phyloP scores from a whole-genome alignment of 2,113 vertebrate species.

The Tenebrosternarchus preto region DNA sequence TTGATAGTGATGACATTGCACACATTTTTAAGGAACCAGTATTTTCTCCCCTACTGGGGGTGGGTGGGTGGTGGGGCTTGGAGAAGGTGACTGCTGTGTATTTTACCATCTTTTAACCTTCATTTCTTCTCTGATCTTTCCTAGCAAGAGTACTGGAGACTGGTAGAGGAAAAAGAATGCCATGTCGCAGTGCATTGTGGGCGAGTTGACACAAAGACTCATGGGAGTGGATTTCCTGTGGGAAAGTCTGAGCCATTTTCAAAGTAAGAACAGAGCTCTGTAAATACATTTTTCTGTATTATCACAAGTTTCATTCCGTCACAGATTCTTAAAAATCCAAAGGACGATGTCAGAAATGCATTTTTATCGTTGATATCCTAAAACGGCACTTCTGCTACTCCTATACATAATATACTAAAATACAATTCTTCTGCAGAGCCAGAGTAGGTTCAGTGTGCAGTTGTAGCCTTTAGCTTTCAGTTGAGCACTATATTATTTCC shows the following conservation, averaged over 20 bases:
- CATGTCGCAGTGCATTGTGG: constrained; percentile 90
- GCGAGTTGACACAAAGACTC: constrained; percentile 89
- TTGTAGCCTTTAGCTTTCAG: too few relatives aligned
- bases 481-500: too few relatives aligned
- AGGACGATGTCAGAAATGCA: too few relatives aligned
- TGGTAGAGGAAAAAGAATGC: constrained; percentile 87
- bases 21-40: not conserved
- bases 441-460: too few relatives aligned
- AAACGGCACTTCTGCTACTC: too few relatives aligned
- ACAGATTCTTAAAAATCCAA: too few relatives aligned
- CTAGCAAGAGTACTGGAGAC: constrained; percentile 89
- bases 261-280: constrained; percentile 70
- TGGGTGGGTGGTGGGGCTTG: too few relatives aligned
- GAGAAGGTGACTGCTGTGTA: not conserved
- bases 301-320: too few relatives aligned
- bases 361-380: too few relatives aligned
- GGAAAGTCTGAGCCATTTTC: constrained; percentile 89
- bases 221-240: constrained; percentile 88
- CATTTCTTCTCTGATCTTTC: constrained; percentile 19
- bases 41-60: not conserved
- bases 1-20: not conserved
- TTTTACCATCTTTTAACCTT: not conserved
- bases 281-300: too few relatives aligned
- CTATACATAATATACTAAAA: too few relatives aligned
- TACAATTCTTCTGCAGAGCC: too few relatives aligned